phyloP scores from a whole-genome alignment of 2,888 invertebrate genomes.

The Choreutis nemorana region DNA sequence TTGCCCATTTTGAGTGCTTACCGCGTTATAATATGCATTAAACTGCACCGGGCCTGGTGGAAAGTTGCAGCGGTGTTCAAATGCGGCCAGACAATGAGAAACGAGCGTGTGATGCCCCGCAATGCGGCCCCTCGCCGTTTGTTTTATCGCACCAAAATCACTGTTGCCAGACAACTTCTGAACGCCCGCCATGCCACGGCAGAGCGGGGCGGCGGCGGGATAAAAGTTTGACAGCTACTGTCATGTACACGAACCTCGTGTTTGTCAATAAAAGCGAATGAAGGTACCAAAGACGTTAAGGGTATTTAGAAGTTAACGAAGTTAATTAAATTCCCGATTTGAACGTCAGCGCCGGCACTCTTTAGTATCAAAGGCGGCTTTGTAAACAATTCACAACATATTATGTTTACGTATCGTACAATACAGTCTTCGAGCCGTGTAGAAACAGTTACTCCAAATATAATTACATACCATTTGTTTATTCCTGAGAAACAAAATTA shows the following conservation, averaged over 20 bases:
- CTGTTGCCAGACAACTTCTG: conserved; percentile 50
- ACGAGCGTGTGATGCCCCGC: conserved; percentile 58
- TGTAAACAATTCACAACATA: conserved; percentile 52
- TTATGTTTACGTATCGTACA: conserved; percentile 55
- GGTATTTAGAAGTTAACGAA: conserved; percentile 65
- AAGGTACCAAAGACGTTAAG: conserved; percentile 63
- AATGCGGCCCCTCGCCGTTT: conserved; percentile 46
- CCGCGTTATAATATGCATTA: conserved; percentile 63
- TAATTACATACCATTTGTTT: conserved; percentile 41
- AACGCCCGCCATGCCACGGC: conserved; percentile 24
- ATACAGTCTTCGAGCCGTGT: conserved; percentile 26
- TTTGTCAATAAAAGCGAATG: conserved; percentile 52
- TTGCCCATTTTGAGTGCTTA: conserved; percentile 55
- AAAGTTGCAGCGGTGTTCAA: conserved; percentile 41
- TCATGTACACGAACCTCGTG: conserved; percentile 43
- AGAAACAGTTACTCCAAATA: conserved; percentile 28
- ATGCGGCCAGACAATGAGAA: conserved; percentile 57
- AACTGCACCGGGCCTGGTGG: conserved; percentile 41
- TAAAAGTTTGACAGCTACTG: conserved; percentile 58
- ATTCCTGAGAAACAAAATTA: conserved; percentile 19
- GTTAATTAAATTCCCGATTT: conserved; percentile 64
- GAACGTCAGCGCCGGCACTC: conserved; percentile 49
- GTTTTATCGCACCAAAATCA: conserved; percentile 60
- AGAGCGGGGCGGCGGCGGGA: conserved; percentile 21
- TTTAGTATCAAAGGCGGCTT: conserved; percentile 56